Percentiles rank a stretch among this genome's conserved stretches.
Evolutionary conservation across 1,140 invertebrate genomes (phyloP).

Genomic region (Panagrolaimus sp.): DNA sequence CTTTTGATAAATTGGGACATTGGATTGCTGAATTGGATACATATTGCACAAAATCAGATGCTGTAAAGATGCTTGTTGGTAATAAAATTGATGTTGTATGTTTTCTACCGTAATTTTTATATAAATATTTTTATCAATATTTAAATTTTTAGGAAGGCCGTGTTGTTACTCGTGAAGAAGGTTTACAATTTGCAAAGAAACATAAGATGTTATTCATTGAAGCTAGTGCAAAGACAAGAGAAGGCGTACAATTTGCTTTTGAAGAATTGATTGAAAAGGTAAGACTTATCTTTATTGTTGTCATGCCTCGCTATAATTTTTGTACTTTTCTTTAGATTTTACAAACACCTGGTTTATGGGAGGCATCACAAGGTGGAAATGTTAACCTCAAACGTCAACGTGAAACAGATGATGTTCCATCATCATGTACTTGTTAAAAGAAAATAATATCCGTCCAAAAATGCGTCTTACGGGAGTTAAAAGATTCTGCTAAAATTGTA

Average conservation of each 20-base stretch:
- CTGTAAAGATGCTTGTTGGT: slow-evolving; percentile 93
- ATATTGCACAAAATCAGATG: slow-evolving; percentile 84
- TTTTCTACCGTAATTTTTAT: slow-evolving; percentile 19
- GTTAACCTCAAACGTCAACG: slow-evolving; percentile 16
- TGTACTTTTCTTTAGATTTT: slow-evolving; percentile 49
- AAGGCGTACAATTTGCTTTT: slow-evolving; percentile 90
- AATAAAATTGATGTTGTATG: slow-evolving; percentile 81
- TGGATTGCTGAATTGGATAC: slow-evolving; percentile 91
- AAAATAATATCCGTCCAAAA: not conserved
- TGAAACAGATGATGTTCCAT: slow-evolving; percentile 11
- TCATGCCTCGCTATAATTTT: not conserved
- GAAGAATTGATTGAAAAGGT: slow-evolving; percentile 96
- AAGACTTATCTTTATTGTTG: not conserved
- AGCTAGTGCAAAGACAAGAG: slow-evolving; percentile 63
- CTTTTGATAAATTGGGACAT: slow-evolving; percentile 78
- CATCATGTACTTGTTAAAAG: slow-evolving; percentile 23
- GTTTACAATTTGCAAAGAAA: slow-evolving; percentile 83
- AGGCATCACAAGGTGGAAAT: slow-evolving; percentile 22
- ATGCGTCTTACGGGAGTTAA: not conserved
- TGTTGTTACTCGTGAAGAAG: slow-evolving; percentile 80
- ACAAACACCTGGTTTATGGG: slow-evolving; percentile 58
- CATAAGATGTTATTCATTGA: slow-evolving; percentile 95
- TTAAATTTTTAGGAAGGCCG: slow-evolving; percentile 65
- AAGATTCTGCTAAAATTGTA: not conserved
- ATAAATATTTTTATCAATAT: not conserved